phyloP scores from a whole-genome alignment of 2,888 invertebrate genomes.

The Lordiphosa andalusiaca region DNA sequence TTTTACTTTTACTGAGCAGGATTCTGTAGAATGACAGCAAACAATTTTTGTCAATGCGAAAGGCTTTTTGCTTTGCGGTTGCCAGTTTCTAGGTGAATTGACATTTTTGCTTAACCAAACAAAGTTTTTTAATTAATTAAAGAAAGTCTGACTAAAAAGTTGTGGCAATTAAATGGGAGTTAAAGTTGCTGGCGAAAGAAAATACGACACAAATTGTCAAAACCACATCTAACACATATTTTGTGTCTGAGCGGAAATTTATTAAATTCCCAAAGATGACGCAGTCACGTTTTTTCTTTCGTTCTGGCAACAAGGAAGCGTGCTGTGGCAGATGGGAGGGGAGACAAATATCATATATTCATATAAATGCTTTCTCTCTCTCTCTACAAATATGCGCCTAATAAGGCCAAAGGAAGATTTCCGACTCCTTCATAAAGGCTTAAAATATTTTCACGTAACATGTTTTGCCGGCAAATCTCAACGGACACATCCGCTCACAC shows the following conservation, averaged over 20 bases:
- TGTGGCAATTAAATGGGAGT: constrained; percentile 63
- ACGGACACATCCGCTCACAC: constrained; percentile 38
- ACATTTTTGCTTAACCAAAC: constrained; percentile 16
- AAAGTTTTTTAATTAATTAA: constrained; percentile 70
- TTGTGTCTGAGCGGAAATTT: constrained; percentile 43
- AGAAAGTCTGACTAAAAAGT: constrained; percentile 55
- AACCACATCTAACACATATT: constrained; percentile 59
- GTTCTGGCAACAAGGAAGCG: neutral
- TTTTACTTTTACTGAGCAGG: constrained; percentile 27
- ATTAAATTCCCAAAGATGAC: constrained; percentile 54
- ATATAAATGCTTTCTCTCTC: constrained; percentile 31
- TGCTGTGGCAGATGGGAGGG: constrained; percentile 31
- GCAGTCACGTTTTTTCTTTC: constrained; percentile 60
- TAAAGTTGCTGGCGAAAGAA: constrained; percentile 39
- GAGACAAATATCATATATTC: constrained; percentile 30
- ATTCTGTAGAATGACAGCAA: neutral
- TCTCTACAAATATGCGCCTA: constrained; percentile 70
- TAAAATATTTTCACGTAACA: constrained; percentile 72
- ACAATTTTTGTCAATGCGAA: constrained; percentile 16
- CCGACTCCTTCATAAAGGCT: constrained; percentile 48
- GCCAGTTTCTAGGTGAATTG: constrained; percentile 39
- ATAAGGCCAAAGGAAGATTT: constrained; percentile 44
- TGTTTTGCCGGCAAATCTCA: constrained; percentile 62
- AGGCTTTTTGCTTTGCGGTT: neutral
- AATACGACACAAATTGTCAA: constrained; percentile 23